A percentile compares a stretch with the other conserved stretches of the same genome.
These are phyloP conservation scores for Poeciliopsis presidionis DNA, from an alignment of 2,797 vertebrate genomes.

Conservation along the genomic window DNA sequence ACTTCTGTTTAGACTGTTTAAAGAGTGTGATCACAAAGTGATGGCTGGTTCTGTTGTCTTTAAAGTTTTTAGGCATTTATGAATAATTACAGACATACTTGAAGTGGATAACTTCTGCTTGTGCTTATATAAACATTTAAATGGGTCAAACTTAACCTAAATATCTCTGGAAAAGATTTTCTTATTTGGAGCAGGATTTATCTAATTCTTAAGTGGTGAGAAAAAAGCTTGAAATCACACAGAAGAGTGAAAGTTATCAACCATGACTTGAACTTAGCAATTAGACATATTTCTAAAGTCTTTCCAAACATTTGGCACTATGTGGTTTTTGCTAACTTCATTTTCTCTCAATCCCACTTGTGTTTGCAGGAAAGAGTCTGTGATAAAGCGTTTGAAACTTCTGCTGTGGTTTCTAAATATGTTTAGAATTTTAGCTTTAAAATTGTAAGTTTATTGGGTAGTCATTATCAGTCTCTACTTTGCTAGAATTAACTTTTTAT, in stretches of 20 bases:
- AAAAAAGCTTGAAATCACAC: background rate
- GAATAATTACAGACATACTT: background rate
- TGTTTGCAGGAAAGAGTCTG: background rate
- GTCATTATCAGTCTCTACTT: background rate
- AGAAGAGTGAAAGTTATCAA: background rate
- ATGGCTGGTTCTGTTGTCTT: background rate
- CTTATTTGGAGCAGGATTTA: background rate
- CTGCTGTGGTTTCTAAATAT: background rate
- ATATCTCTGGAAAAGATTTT: background rate
- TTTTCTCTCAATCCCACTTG: background rate
- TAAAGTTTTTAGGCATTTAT: background rate
- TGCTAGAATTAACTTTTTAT: background rate
- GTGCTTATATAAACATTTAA: background rate
- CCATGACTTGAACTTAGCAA: background rate
- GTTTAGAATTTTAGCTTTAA: background rate
- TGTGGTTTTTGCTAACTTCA: background rate
- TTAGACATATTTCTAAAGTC: background rate
- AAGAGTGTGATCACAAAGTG: background rate
- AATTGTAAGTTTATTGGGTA: background rate
- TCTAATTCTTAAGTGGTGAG: background rate
- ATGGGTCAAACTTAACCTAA: background rate
- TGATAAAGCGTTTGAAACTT: background rate
- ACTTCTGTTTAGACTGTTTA: background rate
- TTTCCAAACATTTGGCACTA: background rate
- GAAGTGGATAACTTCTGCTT: background rate